These are phyloP conservation scores for Desoria tigrina DNA, from an alignment of 2,888 invertebrate genomes.

Conservation along the genomic window DNA sequence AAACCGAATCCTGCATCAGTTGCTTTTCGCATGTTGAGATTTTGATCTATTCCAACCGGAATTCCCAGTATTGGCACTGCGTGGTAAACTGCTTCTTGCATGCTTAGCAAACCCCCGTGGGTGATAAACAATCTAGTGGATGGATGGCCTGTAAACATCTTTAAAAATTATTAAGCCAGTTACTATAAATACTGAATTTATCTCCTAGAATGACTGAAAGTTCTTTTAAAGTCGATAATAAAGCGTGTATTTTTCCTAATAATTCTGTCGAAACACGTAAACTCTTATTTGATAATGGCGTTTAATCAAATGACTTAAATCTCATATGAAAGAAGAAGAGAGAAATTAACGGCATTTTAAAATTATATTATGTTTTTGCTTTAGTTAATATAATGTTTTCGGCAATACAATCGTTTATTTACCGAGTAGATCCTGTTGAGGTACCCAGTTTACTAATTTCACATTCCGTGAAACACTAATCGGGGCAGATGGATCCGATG, in stretches of 20 bases:
- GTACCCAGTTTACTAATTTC: background rate
- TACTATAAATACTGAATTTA: too few species aligned
- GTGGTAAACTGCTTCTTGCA: conserved; percentile 65
- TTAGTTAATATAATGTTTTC: too few species aligned
- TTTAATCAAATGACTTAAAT: too few species aligned
- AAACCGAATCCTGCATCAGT: conserved; percentile 13
- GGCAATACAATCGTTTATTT: background rate
- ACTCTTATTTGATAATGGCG: too few species aligned
- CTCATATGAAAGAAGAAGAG: too few species aligned
- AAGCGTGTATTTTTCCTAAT: too few species aligned
- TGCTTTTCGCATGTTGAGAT: conserved; percentile 59
- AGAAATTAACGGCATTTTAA: too few species aligned
- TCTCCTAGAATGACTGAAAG: too few species aligned
- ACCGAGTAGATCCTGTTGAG: conserved; percentile 4
- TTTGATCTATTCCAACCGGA: conserved; percentile 62
- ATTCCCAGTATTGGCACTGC: conserved; percentile 64
- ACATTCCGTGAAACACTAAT: background rate
- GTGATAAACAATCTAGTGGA: conserved; percentile 65
- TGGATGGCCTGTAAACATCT: conserved; percentile 61
- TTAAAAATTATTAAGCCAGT: too few species aligned
- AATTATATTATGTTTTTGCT: too few species aligned
- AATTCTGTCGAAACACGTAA: too few species aligned
- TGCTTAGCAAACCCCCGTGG: conserved; percentile 68
- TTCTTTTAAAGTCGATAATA: too few species aligned
- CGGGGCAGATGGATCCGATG: background rate